Base-by-base conservation (phyloP, 2,888 invertebrate genomes). In the Lapara coniferarum region DNA sequence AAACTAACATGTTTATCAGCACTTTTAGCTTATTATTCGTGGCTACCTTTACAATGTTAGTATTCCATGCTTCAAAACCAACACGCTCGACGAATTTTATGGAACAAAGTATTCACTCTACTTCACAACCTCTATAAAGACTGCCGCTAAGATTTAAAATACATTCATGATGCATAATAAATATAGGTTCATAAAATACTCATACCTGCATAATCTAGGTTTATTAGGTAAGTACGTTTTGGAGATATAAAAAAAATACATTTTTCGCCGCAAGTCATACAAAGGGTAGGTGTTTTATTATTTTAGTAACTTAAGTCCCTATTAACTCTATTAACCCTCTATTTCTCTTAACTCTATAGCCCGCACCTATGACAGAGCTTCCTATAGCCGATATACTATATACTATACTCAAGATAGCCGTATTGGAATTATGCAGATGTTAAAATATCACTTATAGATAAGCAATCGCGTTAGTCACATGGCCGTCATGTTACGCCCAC, bases 391-490 rank as follows among this genome's bases (percentile, higher is more conserved):
- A n/a, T n/a, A n/a, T n/a, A n/a, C n/a, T n/a, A n/a, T n/a, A n/a
- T n/a, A n/a, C n/a, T n/a, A n/a, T n/a, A n/a, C n/a, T 59, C 6
- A 59, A 59, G 30, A 59, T 59, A 59, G 44, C n/a, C 37, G 44
- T 59, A 44, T 44, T 30, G 37, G 44, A 30, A 16, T 37, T 30
- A 30, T 7, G 14, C 59, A 59, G 59, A 59, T 59, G 59, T 44
- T 30, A 59, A 59, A 59, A 46, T 59, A 59, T 59, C 10, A 44
- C 12, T 56, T 44, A 59, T 59, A 59, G 59, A 59, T 59, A 59
- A 59, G 59, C n/a, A 59, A 44, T 59, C 59, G n/a, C 44, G 14
- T 46, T 46, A 59, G 44, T 46, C 63, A 49, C 46, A 63, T 8
- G 63, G 13, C 19, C 19, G 63, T 46, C 12, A 12, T 16, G 10